Evolutionary conservation across 2,113 vertebrate species (phyloP).

Genomic region (Diglossa brunneiventris): DNA sequence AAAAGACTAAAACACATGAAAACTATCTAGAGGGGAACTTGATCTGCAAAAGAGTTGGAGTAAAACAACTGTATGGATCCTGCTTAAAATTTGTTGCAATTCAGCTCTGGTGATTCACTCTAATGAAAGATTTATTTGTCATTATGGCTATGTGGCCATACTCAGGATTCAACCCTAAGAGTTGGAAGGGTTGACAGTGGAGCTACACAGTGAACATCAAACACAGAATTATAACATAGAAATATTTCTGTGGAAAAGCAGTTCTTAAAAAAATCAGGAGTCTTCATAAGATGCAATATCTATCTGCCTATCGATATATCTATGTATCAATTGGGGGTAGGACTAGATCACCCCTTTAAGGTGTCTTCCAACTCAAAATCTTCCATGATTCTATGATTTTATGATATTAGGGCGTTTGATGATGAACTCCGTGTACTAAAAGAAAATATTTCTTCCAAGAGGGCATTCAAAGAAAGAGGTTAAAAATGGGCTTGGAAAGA

Average conservation of each 20-base stretch:
- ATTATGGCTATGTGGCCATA: not conserved
- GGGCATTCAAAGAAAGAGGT: not conserved
- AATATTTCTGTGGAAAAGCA: not conserved
- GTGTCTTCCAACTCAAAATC: not conserved
- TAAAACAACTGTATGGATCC: not conserved
- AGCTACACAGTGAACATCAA: not conserved
- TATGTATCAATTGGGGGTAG: not conserved
- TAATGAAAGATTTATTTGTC: not conserved
- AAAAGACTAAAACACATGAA: not conserved
- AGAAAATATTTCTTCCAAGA: not conserved
- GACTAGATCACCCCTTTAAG: not conserved
- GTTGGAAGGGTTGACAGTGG: not conserved
- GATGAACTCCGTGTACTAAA: not conserved
- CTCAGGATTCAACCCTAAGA: not conserved
- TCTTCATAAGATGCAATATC: not conserved
- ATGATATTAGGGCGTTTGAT: not conserved
- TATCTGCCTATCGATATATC: too few species aligned
- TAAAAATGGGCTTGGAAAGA: not conserved
- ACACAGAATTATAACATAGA: not conserved
- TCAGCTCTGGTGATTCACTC: not conserved
- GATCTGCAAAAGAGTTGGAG: not conserved
- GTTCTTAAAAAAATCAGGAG: not conserved
- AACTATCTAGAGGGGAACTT: not conserved
- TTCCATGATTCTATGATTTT: not conserved
- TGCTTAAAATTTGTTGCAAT: not conserved